Percentiles rank a stretch among this genome's conserved stretches.
Conservation (phyloP, 2,797 vertebrate genomes). For the Monodelphis domestica region DNA sequence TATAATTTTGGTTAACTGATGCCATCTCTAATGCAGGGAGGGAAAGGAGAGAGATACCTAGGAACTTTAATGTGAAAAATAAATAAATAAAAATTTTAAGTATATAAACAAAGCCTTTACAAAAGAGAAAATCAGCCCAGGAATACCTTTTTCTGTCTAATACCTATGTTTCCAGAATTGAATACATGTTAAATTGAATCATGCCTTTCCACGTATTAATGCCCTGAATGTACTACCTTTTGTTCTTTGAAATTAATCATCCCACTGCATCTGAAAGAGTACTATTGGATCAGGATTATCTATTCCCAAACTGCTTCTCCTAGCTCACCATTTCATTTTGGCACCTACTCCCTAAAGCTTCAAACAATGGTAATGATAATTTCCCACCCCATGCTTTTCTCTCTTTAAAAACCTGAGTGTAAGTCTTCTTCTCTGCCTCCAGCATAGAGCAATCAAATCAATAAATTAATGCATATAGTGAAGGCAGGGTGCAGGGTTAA, state of each 20-base stretch:
- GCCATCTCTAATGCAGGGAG: no score
- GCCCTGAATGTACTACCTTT: not conserved
- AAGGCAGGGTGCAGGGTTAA: no score
- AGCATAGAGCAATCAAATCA: not conserved
- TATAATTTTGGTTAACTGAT: no score
- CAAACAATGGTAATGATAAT: conserved; percentile 30
- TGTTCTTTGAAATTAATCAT: not conserved
- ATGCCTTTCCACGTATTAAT: not conserved
- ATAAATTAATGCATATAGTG: not conserved
- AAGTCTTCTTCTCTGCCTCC: not conserved
- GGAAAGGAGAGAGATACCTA: no score
- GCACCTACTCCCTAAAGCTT: not conserved
- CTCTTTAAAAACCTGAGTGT: conserved; percentile 25
- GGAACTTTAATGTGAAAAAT: no score
- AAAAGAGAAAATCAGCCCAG: not conserved
- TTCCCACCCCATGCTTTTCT: not conserved
- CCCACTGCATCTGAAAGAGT: not conserved
- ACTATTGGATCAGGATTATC: not conserved
- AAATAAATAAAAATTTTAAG: no score
- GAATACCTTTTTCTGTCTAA: not conserved
- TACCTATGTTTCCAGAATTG: not conserved
- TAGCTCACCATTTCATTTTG: conserved; percentile 10
- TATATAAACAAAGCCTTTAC: not conserved
- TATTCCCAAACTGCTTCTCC: not conserved
- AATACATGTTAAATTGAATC: not conserved